phyloP scores from a whole-genome alignment of 2,797 vertebrate species.

The Graptemys geographica region DNA sequence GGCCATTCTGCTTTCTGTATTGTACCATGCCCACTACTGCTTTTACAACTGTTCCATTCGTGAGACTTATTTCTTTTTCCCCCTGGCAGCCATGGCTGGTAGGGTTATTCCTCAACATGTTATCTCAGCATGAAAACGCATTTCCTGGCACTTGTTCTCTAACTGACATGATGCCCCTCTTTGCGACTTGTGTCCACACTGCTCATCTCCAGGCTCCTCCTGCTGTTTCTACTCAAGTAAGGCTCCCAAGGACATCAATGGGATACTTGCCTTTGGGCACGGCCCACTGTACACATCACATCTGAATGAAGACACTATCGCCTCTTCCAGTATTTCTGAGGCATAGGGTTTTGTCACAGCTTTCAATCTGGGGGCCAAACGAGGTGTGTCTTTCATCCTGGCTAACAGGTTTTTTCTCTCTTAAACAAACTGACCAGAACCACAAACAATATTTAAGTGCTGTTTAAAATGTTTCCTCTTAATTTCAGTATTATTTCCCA shows the following conservation, averaged over 20 bases:
- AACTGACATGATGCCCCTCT: background rate
- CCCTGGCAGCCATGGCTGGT: constrained; percentile 14
- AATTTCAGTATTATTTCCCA: background rate
- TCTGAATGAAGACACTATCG: background rate
- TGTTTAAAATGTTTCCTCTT: background rate
- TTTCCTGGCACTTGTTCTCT: constrained; percentile 4
- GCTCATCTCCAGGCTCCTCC: background rate
- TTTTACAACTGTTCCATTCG: background rate
- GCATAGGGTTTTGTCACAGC: background rate
- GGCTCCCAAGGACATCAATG: background rate
- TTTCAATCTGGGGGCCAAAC: background rate
- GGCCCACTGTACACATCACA: background rate
- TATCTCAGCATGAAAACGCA: background rate
- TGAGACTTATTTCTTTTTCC: constrained; percentile 17
- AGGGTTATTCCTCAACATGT: background rate
- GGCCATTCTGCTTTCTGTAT: constrained; percentile 15
- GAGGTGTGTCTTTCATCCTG: background rate
- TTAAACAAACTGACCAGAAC: background rate
- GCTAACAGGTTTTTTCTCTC: background rate
- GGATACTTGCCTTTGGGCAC: background rate
- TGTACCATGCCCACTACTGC: constrained; percentile 23
- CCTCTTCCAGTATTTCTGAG: background rate
- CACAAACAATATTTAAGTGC: background rate
- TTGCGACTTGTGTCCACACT: background rate
- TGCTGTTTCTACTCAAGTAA: constrained; percentile 27